These are phyloP conservation scores for Agapornis roseicollis DNA, from an alignment of 2,113 vertebrate species.

Conservation along the genomic window DNA sequence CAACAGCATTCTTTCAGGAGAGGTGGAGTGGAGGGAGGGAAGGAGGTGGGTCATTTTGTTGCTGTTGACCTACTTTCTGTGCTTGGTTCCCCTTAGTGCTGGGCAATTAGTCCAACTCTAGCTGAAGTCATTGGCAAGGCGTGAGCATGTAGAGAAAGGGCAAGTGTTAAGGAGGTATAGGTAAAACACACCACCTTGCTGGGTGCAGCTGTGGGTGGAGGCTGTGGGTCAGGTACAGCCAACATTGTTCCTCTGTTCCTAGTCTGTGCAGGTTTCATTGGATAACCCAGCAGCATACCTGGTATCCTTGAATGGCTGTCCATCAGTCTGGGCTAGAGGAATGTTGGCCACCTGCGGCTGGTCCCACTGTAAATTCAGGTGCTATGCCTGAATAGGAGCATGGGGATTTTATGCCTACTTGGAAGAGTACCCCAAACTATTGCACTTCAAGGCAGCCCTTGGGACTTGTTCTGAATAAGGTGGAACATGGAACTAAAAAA, in stretches of 20 bases:
- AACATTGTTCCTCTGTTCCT: neutral
- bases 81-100: neutral
- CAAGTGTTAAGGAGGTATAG: fast-evolving
- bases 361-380: neutral
- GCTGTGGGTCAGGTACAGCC: neutral
- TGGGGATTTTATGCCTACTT: neutral
- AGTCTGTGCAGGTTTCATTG: neutral
- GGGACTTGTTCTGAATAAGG: neutral
- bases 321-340: fast-evolving
- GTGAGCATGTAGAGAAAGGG: fast-evolving
- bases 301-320: neutral
- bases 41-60: neutral
- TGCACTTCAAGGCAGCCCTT: neutral
- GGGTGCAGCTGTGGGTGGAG: fast-evolving
- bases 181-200: neutral
- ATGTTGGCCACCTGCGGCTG: neutral
- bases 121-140: fast-evolving
- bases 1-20: neutral
- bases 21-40: neutral
- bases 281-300: neutral
- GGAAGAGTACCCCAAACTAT: neutral
- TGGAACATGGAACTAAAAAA: neutral
- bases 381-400: neutral
- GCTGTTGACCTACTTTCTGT: neutral
- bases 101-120: neutral